These are phyloP conservation scores for Eumacrocentrus americanus DNA, from an alignment of 2,888 invertebrate species.

Conservation along the genomic window DNA sequence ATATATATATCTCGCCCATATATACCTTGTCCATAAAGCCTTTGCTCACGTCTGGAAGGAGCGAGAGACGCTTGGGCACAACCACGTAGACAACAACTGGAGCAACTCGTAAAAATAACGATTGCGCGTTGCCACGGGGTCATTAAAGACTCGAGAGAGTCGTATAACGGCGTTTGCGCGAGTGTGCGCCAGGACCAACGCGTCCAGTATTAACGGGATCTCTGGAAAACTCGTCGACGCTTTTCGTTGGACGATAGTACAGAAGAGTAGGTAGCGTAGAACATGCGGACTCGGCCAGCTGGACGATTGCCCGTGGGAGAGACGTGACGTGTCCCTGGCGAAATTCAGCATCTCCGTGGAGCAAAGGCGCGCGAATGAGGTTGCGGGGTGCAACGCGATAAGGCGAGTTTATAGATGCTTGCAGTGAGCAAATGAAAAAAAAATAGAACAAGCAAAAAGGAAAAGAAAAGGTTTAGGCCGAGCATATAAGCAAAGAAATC, in stretches of 20 bases:
- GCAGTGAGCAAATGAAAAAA: slow-evolving; percentile 18
- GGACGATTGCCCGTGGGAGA: slow-evolving; percentile 24
- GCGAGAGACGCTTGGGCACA: background rate
- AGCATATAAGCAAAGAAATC: slow-evolving; percentile 30
- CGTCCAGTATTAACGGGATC: slow-evolving; percentile 26
- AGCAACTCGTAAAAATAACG: slow-evolving; percentile 47
- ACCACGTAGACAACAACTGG: slow-evolving; percentile 27
- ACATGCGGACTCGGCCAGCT: slow-evolving; percentile 15
- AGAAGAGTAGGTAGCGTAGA: background rate
- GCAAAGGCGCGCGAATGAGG: slow-evolving; percentile 23
- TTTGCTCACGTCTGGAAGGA: background rate
- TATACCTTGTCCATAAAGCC: background rate
- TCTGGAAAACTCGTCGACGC: background rate
- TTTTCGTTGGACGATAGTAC: background rate
- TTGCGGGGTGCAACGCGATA: slow-evolving; percentile 30
- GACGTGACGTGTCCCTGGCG: slow-evolving; percentile 28
- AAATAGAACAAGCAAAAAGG: background rate
- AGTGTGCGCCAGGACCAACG: slow-evolving; percentile 1
- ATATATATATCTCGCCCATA: background rate
- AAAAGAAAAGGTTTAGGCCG: slow-evolving; percentile 4
- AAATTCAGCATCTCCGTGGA: slow-evolving; percentile 47
- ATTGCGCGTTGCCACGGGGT: slow-evolving; percentile 45
- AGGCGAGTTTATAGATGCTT: slow-evolving; percentile 37
- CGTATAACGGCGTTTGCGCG: slow-evolving; percentile 30
- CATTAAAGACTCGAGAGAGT: slow-evolving; percentile 48